Evolutionary conservation across 92 coral and sea anemone genomes (phyloP).

Genomic region (Meandrina meandrites): DNA sequence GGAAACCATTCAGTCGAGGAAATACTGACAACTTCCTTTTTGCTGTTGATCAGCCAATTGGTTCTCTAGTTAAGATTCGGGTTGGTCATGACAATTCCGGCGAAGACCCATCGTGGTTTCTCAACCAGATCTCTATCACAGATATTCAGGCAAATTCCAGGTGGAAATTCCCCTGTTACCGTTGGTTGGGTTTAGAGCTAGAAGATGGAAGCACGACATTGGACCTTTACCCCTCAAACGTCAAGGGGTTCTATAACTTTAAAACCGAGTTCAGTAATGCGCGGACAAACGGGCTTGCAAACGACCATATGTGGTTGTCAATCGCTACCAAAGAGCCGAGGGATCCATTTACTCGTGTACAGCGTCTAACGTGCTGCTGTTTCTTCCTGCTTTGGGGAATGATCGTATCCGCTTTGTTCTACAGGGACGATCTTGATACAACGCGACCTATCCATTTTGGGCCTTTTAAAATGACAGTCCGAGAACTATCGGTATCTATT

Average conservation of each 20-base stretch:
- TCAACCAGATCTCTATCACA: constrained; percentile 48
- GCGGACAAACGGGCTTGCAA: constrained; percentile 47
- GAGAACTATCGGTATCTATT: constrained; percentile 14
- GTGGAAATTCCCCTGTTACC: constrained; percentile 63
- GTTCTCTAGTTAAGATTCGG: constrained; percentile 34
- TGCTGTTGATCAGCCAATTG: constrained; percentile 50
- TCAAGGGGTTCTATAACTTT: constrained; percentile 42
- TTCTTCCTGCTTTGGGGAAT: constrained; percentile 61
- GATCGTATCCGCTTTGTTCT: constrained; percentile 74
- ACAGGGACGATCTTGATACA: constrained; percentile 43
- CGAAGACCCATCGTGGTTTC: constrained; percentile 67
- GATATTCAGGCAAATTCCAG: constrained; percentile 53
- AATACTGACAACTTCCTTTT: constrained; percentile 57
- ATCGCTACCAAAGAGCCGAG: constrained; percentile 56
- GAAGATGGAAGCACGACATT: constrained; percentile 60
- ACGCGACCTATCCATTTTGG: constrained; percentile 47
- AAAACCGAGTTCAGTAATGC: constrained; percentile 52
- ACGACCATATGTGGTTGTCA: constrained; percentile 76
- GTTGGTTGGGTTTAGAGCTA: constrained; percentile 69
- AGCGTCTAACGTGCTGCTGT: constrained; percentile 73
- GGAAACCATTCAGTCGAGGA: constrained; percentile 39
- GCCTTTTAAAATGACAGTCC: constrained; percentile 51
- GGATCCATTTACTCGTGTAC: constrained; percentile 74
- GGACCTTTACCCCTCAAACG: constrained; percentile 29
- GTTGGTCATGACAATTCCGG: constrained; percentile 75